A percentile compares a stretch with the other conserved stretches of the same genome.
Conservation (phyloP, 2,888 invertebrate genomes). For the Danaus chrysippus region DNA sequence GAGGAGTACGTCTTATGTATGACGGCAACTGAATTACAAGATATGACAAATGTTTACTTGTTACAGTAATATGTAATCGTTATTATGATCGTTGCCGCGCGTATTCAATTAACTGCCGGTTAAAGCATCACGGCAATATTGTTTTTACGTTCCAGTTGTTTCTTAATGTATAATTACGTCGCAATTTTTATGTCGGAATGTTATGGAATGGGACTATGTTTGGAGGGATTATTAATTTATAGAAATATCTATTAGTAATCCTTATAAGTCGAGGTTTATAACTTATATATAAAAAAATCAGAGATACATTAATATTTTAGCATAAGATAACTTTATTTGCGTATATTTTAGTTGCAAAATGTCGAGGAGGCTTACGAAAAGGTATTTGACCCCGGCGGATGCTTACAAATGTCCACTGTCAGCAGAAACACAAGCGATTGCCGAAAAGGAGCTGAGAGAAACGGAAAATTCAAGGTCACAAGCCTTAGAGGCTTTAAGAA, state of each 20-base stretch:
- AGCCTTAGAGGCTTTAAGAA: conserved; percentile 82
- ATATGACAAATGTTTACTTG: conserved; percentile 3
- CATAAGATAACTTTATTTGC: neutral
- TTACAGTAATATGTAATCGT: neutral
- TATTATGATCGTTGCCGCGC: no score
- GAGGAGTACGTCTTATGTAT: conserved; percentile 14
- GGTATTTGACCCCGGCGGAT: conserved; percentile 80
- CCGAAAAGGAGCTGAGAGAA: conserved; percentile 83
- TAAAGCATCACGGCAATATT: no score
- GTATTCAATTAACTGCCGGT: no score
- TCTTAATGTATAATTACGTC: no score
- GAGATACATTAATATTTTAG: neutral
- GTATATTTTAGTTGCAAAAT: conserved; percentile 39
- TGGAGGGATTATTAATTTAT: no score
- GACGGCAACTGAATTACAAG: conserved; percentile 11
- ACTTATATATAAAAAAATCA: conserved; percentile 1
- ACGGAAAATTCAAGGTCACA: conserved; percentile 82
- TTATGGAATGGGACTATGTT: no score
- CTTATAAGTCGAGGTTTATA: neutral
- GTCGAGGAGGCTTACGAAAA: conserved; percentile 61
- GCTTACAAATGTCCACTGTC: conserved; percentile 81
- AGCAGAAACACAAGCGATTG: conserved; percentile 80
- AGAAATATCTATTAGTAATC: no score
- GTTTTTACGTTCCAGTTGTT: no score
- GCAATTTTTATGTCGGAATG: no score